Evolutionary conservation across 2,797 vertebrate genomes (phyloP).

Genomic region (Catamblyrhynchus diadema): DNA sequence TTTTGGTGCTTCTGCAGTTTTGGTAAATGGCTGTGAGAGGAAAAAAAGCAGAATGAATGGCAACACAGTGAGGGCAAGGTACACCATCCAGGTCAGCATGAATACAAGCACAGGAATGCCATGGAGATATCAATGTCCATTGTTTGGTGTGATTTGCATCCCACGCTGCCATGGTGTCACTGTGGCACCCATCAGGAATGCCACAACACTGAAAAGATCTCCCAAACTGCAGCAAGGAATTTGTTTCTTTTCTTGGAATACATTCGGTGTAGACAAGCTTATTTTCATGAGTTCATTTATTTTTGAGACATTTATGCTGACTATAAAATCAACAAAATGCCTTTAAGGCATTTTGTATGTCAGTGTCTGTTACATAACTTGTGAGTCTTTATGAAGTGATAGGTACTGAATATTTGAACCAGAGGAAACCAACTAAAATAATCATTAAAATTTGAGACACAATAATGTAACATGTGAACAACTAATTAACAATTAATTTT

Average conservation of each 20-base stretch:
- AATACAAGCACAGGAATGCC: background rate
- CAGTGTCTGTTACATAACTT: background rate
- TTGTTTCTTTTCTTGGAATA: background rate
- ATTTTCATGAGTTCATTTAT: background rate
- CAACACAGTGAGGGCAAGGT: rapidly evolving
- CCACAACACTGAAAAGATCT: background rate
- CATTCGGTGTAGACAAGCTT: background rate
- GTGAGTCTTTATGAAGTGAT: background rate
- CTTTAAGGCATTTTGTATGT: background rate
- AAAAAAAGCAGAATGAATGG: background rate
- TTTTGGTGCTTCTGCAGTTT: background rate
- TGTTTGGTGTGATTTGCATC: background rate
- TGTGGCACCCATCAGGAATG: background rate
- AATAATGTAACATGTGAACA: background rate
- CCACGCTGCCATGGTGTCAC: background rate
- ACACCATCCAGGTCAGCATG: background rate
- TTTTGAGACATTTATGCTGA: background rate
- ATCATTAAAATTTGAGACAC: background rate
- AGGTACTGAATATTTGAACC: background rate
- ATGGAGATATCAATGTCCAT: background rate
- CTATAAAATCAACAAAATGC: background rate
- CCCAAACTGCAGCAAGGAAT: background rate
- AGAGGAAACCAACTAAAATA: background rate
- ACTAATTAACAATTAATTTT: background rate
- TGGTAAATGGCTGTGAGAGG: background rate